These are phyloP conservation scores for Fragariocoptes setiger DNA, from an alignment of 1,140 invertebrate species.

Conservation along the genomic window DNA sequence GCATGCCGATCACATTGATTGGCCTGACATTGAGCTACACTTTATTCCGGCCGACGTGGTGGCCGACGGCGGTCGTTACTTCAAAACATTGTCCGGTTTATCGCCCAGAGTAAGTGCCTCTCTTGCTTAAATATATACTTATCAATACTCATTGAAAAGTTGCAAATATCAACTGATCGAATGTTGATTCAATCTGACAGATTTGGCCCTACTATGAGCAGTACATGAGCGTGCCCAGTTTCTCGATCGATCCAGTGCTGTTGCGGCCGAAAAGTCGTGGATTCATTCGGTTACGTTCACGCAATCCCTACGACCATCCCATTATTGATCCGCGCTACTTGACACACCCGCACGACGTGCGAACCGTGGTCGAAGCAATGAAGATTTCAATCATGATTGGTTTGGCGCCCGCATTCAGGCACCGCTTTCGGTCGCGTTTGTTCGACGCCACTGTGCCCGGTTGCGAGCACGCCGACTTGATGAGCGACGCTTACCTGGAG, in stretches of 20 bases:
- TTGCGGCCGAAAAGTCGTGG: slow-evolving; percentile 38
- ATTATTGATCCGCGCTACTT: slow-evolving; percentile 52
- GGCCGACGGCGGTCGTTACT: slow-evolving; percentile 34
- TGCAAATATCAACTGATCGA: too few relatives aligned
- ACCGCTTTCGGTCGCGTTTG: slow-evolving; percentile 7
- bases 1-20: slow-evolving; percentile 34
- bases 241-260: slow-evolving; percentile 31
- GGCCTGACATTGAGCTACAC: slow-evolving; percentile 65
- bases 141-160: too few relatives aligned
- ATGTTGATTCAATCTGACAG: too few relatives aligned
- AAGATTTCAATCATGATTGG: slow-evolving; percentile 11
- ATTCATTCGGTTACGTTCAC: slow-evolving; percentile 18
- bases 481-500: slow-evolving; percentile 41
- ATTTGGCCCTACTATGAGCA: slow-evolving; percentile 8
- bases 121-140: too few relatives aligned
- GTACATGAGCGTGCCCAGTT: slow-evolving; percentile 24
- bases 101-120: too few relatives aligned
- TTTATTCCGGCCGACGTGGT: slow-evolving; percentile 45
- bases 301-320: slow-evolving; percentile 36
- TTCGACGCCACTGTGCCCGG: slow-evolving; percentile 16
- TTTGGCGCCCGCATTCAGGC: slow-evolving; percentile 18
- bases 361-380: slow-evolving; percentile 9
- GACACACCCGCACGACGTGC: slow-evolving; percentile 14
- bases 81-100: neutral
- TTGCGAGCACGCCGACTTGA: slow-evolving; percentile 6